Conservation (phyloP, 2,797 vertebrate genomes). For the Chaunax sp. region DNA sequence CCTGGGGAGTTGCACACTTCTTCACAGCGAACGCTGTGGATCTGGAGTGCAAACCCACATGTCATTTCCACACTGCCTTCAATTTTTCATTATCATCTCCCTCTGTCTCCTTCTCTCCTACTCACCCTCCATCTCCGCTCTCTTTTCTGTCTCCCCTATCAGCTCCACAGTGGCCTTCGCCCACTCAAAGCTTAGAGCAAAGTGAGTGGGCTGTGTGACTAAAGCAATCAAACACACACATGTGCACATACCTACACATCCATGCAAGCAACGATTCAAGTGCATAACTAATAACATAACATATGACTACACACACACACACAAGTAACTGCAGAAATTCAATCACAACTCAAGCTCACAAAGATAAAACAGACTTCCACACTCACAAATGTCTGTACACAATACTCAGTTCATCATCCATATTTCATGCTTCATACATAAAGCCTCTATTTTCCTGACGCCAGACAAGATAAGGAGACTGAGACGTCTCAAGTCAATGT, state of each 20-base stretch:
- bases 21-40: constrained; percentile 54
- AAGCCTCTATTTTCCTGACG: constrained; percentile 58
- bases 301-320: constrained; percentile 39
- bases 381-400: constrained; percentile 45
- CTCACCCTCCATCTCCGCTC: constrained; percentile 78
- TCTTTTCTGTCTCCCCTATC: constrained; percentile 77
- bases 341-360: constrained; percentile 45
- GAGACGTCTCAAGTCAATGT: constrained; percentile 31
- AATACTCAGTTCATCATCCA: constrained; percentile 55
- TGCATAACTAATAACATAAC: constrained; percentile 54
- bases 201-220: constrained; percentile 81
- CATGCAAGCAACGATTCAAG: constrained; percentile 49
- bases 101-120: constrained; percentile 79
- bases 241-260: constrained; percentile 51
- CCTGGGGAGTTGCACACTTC: constrained; percentile 46
- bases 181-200: constrained; percentile 84
- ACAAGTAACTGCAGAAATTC: constrained; percentile 43
- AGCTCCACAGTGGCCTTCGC: constrained; percentile 82
- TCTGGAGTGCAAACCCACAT: constrained; percentile 72
- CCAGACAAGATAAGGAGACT: constrained; percentile 31
- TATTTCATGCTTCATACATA: constrained; percentile 70
- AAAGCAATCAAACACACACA: constrained; percentile 79
- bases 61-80: constrained; percentile 77
- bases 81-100: constrained; percentile 79
- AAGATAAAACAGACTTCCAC: constrained; percentile 47